Evolutionary conservation across 2,113 vertebrate species (phyloP).

Genomic region (Oncorhynchus nerka): DNA sequence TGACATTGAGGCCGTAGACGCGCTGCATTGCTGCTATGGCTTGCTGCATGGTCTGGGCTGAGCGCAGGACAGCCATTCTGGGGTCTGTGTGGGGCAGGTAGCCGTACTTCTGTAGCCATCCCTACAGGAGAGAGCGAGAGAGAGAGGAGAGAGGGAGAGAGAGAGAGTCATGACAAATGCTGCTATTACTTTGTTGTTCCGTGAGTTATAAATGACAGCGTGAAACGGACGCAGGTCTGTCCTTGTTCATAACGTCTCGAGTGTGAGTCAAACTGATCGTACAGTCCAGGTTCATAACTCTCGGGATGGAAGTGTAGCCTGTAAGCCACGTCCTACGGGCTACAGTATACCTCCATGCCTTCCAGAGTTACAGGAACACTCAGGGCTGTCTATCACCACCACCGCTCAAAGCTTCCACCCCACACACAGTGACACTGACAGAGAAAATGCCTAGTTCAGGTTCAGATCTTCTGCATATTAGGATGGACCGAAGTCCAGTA

Average conservation of each 20-base stretch:
- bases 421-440: background rate
- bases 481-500: background rate
- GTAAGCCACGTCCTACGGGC: too few relatives aligned
- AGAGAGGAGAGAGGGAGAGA: background rate
- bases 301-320: too few relatives aligned
- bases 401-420: background rate
- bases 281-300: too few relatives aligned
- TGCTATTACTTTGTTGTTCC: too few relatives aligned
- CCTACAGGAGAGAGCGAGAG: conserved; percentile 69
- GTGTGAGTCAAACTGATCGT: too few relatives aligned
- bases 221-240: too few relatives aligned
- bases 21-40: conserved; percentile 91
- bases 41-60: conserved; percentile 83
- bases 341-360: too few relatives aligned
- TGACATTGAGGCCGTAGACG: conserved; percentile 88
- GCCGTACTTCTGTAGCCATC: conserved; percentile 89
- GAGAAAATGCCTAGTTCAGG: too few relatives aligned
- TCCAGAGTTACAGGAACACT: background rate
- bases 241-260: too few relatives aligned
- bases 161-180: too few relatives aligned
- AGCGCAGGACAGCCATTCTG: conserved; percentile 82
- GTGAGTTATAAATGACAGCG: too few relatives aligned
- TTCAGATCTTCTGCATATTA: too few relatives aligned
- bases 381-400: background rate
- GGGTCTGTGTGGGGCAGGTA: conserved; percentile 84